Evolutionary conservation across 2,113 vertebrate species (phyloP).

Genomic region (Agapornis roseicollis): DNA sequence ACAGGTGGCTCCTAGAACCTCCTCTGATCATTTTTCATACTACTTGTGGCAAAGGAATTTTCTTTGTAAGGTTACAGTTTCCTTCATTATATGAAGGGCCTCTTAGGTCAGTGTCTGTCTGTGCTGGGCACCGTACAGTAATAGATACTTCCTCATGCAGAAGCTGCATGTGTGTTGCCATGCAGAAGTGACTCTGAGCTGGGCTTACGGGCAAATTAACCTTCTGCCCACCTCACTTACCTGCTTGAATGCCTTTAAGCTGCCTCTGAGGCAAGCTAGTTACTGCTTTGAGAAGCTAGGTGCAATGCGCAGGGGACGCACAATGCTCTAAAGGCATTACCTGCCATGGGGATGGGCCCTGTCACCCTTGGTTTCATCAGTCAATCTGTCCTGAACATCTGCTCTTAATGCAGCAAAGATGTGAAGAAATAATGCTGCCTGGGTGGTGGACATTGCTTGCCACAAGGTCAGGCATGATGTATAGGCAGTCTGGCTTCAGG

Average conservation of each 20-base stretch:
- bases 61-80: not conserved
- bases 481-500: not conserved
- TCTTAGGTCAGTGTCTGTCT: not conserved
- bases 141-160: not conserved
- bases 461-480: not conserved
- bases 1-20: not conserved
- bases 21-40: not conserved
- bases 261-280: not conserved
- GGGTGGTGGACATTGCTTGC: not conserved
- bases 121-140: not conserved
- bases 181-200: not conserved
- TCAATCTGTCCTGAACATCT: rapidly evolving
- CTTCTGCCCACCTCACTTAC: not conserved
- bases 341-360: not conserved
- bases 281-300: not conserved
- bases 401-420: not conserved
- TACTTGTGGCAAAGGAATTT: not conserved
- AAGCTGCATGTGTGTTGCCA: not conserved
- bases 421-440: not conserved
- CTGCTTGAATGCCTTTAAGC: not conserved
- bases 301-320: rapidly evolving
- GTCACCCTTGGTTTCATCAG: not conserved
- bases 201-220: not conserved
- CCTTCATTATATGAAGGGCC: not conserved
- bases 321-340: rapidly evolving